Evolutionary conservation across 2,888 invertebrate genomes (phyloP).

Genomic region (Rhaphigaster nebulosa): DNA sequence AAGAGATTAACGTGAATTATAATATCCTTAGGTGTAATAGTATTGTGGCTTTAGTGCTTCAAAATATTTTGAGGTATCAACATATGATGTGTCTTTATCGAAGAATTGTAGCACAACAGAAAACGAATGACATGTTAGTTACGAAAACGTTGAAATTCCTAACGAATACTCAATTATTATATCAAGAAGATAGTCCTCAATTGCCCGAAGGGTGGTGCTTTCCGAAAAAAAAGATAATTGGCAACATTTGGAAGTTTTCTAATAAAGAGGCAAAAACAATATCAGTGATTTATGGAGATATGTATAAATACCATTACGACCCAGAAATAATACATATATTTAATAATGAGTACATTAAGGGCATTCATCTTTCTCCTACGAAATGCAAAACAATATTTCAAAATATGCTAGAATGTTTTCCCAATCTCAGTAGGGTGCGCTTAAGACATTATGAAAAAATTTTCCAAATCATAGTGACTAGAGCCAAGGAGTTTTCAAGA

Average conservation of each 20-base stretch:
- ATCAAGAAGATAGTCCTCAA: neutral
- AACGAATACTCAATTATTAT: neutral
- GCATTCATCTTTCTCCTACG: neutral
- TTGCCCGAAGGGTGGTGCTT: neutral
- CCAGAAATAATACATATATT: neutral
- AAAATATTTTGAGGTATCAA: neutral
- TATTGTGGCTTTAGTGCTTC: neutral
- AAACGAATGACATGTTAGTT: neutral
- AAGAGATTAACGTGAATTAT: neutral
- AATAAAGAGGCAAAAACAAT: neutral
- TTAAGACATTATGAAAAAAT: neutral
- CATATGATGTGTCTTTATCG: conserved; percentile 5
- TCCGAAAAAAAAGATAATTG: neutral
- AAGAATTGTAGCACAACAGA: neutral
- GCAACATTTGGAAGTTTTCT: neutral
- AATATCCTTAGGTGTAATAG: neutral
- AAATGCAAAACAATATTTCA: neutral
- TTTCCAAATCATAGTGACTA: neutral
- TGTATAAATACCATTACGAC: neutral
- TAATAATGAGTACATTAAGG: neutral
- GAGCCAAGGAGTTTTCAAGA: neutral
- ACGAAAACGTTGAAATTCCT: neutral
- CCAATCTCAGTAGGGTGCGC: neutral
- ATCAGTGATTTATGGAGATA: neutral
- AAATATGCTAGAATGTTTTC: neutral